Evolutionary conservation across 2,113 vertebrate species (phyloP).

Genomic region (Psephotus haematonotus): DNA sequence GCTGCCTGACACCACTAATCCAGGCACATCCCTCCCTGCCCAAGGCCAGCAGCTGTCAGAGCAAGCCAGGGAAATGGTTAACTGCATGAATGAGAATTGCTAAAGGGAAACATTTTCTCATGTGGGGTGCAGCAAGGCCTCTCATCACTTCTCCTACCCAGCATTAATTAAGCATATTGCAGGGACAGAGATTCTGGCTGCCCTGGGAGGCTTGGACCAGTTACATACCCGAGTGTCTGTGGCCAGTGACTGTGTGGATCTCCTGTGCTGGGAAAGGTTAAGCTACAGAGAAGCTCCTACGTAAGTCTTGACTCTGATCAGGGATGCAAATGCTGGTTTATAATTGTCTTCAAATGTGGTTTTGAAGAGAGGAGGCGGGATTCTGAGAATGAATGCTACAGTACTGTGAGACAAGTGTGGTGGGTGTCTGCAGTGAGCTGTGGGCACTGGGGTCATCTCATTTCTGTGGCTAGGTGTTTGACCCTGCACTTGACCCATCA

Average conservation of each 20-base stretch:
- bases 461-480: not conserved
- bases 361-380: not conserved
- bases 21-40: not conserved
- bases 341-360: not conserved
- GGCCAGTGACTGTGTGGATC: not conserved
- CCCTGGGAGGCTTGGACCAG: not conserved
- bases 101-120: not conserved
- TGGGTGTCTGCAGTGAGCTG: not conserved
- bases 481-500: not conserved
- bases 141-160: not conserved
- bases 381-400: not conserved
- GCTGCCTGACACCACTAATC: not conserved
- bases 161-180: not conserved
- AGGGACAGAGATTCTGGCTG: not conserved
- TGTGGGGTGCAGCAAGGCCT: not conserved
- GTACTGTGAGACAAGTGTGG: not conserved
- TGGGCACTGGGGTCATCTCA: not conserved
- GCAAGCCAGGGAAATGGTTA: not conserved
- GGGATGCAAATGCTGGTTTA: not conserved
- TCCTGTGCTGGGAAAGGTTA: not conserved
- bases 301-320: not conserved
- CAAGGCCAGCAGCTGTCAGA: not conserved
- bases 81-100: not conserved
- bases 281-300: not conserved
- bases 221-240: not conserved